Evolutionary conservation across 2,797 vertebrate genomes (phyloP).

Genomic region (Urocyon cinereoargenteus): DNA sequence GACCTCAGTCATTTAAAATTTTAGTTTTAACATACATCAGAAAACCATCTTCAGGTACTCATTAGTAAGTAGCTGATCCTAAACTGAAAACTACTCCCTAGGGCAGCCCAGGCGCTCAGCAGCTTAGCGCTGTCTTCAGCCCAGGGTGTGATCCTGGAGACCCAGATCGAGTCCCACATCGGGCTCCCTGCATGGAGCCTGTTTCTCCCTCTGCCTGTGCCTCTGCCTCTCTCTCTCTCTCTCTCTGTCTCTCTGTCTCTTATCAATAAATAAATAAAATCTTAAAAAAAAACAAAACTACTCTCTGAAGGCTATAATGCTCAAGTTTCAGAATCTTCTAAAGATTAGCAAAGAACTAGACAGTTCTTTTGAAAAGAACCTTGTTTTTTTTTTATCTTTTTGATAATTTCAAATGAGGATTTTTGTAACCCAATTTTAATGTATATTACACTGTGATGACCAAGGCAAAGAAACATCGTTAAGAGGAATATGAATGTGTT

Average conservation of each 20-base stretch:
- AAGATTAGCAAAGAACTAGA: conserved; percentile 59
- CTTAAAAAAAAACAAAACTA: conserved; percentile 46
- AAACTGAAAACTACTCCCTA: conserved; percentile 68
- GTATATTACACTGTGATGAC: not conserved
- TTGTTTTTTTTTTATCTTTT: conserved; percentile 57
- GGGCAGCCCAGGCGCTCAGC: too few relatives aligned
- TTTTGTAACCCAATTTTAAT: conserved; percentile 36
- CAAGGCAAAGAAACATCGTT: conserved; percentile 16
- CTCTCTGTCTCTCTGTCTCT: too few relatives aligned
- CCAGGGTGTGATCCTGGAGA: too few relatives aligned
- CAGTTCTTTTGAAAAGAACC: conserved; percentile 68
- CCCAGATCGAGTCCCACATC: too few relatives aligned
- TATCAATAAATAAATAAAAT: too few relatives aligned
- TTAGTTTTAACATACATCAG: conserved; percentile 83
- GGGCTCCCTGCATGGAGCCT: too few relatives aligned
- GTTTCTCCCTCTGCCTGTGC: too few relatives aligned
- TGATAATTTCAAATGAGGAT: conserved; percentile 30
- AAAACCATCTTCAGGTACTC: conserved; percentile 75
- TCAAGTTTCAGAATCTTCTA: conserved; percentile 67
- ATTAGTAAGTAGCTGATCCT: conserved; percentile 73
- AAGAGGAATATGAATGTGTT: not conserved
- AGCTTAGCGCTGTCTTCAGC: too few relatives aligned
- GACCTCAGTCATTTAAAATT: conserved; percentile 79
- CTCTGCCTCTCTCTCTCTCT: too few relatives aligned
- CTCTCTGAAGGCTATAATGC: conserved; percentile 57